A percentile compares a stretch with the other conserved stretches of the same genome.
Conservation (phyloP, 2,888 invertebrate species). For the Hartigia nigra region DNA sequence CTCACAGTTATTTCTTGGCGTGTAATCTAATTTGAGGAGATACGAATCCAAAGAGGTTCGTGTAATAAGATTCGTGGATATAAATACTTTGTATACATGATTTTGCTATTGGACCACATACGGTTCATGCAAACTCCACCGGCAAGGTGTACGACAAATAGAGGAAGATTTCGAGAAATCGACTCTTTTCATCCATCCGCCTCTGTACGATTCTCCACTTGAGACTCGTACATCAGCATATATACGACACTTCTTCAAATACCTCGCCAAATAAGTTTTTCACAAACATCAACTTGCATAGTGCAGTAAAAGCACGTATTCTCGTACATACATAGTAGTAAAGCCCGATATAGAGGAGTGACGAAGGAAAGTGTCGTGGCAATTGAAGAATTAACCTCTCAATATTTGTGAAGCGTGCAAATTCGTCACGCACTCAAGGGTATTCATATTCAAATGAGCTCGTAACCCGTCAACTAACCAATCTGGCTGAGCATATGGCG, state of each 20-base stretch:
- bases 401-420: conserved; percentile 2
- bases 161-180: neutral
- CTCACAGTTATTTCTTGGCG: neutral
- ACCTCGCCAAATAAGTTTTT: neutral
- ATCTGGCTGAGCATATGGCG: neutral
- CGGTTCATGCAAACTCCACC: neutral
- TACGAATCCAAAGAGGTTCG: neutral
- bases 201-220: neutral
- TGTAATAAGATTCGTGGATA: neutral
- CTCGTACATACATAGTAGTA: neutral
- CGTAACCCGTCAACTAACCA: neutral
- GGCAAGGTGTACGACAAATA: neutral
- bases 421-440: neutral
- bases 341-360: neutral
- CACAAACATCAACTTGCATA: neutral
- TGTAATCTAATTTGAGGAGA: neutral
- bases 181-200: neutral
- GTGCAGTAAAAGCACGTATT: neutral
- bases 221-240: neutral
- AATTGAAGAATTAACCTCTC: neutral
- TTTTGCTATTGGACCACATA: neutral
- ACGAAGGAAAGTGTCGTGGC: neutral
- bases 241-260: neutral
- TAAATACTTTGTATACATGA: neutral
- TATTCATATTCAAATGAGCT: neutral